Conservation (phyloP, 1,140 invertebrate genomes). For the Lysiphlebus fabarum region DNA sequence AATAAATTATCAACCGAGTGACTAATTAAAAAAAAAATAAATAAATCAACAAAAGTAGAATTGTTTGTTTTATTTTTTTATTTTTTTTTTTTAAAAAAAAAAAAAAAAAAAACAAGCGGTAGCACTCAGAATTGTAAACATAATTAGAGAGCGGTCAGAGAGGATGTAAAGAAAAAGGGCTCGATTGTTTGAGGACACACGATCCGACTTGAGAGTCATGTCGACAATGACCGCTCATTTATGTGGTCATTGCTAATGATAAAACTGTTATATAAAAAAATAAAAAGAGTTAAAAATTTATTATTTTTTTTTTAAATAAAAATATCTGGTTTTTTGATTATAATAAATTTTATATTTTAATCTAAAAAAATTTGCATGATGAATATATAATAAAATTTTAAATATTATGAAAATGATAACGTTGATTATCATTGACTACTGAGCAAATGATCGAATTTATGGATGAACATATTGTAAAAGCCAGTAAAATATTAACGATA, state of each 20-base stretch:
- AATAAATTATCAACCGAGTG: conserved; percentile 35
- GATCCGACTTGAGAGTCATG: conserved; percentile 35
- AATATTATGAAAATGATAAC: too few species aligned
- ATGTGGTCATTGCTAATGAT: conserved; percentile 45
- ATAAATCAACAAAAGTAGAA: neutral
- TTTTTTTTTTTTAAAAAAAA: too few species aligned
- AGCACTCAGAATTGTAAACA: conserved; percentile 46
- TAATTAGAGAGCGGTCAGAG: conserved; percentile 42
- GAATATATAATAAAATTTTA: too few species aligned
- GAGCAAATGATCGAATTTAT: too few species aligned
- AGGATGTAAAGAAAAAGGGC: conserved; percentile 44
- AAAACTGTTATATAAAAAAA: conserved; percentile 27
- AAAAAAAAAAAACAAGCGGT: conserved; percentile 12
- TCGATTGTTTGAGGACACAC: conserved; percentile 49
- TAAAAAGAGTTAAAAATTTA: conserved; percentile 41
- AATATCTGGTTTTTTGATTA: neutral
- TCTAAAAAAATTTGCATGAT: neutral
- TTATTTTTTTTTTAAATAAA: too few species aligned
- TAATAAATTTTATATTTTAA: too few species aligned
- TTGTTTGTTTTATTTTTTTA: too few species aligned
- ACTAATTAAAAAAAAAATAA: conserved; percentile 46
- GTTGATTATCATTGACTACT: too few species aligned
- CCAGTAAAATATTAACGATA: too few species aligned
- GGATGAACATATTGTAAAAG: too few species aligned
- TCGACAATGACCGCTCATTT: conserved; percentile 27